These are phyloP conservation scores for Zaprionus obscuricornis DNA, from an alignment of 2,888 invertebrate genomes.

Conservation along the genomic window DNA sequence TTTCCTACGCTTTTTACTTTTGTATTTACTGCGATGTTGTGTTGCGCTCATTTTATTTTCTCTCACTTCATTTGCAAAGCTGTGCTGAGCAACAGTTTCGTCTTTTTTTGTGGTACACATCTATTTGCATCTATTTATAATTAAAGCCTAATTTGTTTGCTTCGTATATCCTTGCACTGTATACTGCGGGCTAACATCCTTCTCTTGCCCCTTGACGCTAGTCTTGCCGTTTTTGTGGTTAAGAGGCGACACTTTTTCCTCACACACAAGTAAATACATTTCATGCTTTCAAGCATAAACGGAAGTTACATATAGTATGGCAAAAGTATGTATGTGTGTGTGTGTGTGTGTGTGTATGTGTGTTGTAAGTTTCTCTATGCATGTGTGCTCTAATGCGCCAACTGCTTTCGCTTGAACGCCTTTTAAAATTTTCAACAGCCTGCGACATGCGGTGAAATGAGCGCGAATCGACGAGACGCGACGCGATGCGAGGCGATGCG, in stretches of 20 bases:
- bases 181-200: slow-evolving; percentile 59
- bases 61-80: slow-evolving; percentile 42
- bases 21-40: slow-evolving; percentile 7
- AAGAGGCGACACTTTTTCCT: slow-evolving; percentile 61
- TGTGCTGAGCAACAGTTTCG: slow-evolving; percentile 20
- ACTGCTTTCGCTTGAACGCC: slow-evolving; percentile 78
- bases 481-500: slow-evolving; percentile 8
- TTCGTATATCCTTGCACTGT: slow-evolving; percentile 38
- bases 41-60: slow-evolving; percentile 49
- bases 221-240: slow-evolving; percentile 51
- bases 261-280: slow-evolving; percentile 63
- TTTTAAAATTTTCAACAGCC: slow-evolving; percentile 70
- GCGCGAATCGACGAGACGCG: slow-evolving; percentile 38
- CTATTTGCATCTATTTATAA: slow-evolving; percentile 48
- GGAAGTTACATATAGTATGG: slow-evolving; percentile 40
- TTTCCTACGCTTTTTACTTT: slow-evolving; percentile 28
- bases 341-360: too few relatives aligned
- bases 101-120: slow-evolving; percentile 20
- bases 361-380: too few relatives aligned
- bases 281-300: slow-evolving; percentile 61
- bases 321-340: slow-evolving; percentile 12
- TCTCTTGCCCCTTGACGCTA: slow-evolving; percentile 23
- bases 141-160: slow-evolving; percentile 71
- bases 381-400: slow-evolving; percentile 65
- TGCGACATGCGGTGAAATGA: slow-evolving; percentile 46